Evolutionary conservation across 2,797 vertebrate species (phyloP), one percentile per base, ranked within the genome.

Genomic region (Sandelia bainsii): DNA sequence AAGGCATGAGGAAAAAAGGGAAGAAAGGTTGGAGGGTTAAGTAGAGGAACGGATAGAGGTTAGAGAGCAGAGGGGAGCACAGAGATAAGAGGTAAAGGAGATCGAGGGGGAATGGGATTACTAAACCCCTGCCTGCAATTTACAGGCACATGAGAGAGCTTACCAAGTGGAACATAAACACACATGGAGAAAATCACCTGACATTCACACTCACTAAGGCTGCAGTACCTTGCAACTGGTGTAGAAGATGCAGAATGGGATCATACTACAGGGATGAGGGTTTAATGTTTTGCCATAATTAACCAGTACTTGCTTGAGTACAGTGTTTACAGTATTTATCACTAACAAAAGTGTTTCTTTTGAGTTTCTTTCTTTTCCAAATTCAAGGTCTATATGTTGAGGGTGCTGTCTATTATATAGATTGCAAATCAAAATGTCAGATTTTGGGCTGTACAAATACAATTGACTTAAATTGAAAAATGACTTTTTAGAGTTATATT

Each of bases 41-140:
- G 42, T 23, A 34, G 46, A 69, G 29, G 61, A 66, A 56, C 8
- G 68, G 48, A 67, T 73, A 73, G 80, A 77, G 80, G 80, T 72
- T 74, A 69, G 78, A 68, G 73, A 82, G 73, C 69, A 76, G 50
- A 78, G 75, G 46, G 74, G 79, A 68, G 62, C 1, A 45, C 0
- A 11, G 64, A 52, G 82, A 87, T 84, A 82, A 75, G 80, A 65
- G 57, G 59, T 48, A 69, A 82, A 77, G 58, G 66, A 63, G 69
- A 83, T 63, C 4, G 54, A 80, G 57, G 62, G 62, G 71, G 65
- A 79, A 80, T 46, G 45, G 81, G 86, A 89, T 90, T 87, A 90
- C 82, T 34, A 74, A 86, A 83, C 68, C 70, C 61, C 76, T 81
- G 72, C 73, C 63, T 84, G 56, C 75, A 77, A 78, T 3, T 77